Evolutionary conservation across 2,888 invertebrate genomes (phyloP).

Genomic region (Eudasyphora cyanicolor): DNA sequence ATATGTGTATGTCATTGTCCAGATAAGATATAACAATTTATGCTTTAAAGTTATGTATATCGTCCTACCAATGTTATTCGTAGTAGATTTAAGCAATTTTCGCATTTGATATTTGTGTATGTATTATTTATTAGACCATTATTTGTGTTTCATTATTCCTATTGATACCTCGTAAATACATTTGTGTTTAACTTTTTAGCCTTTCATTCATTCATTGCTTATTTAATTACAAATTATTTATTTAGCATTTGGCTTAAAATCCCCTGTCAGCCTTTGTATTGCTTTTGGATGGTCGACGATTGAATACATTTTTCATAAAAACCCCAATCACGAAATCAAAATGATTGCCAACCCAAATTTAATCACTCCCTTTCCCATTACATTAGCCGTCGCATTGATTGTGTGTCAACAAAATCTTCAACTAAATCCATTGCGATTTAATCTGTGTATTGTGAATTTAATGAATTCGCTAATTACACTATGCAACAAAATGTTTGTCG

Average conservation of each 20-base stretch:
- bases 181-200: too few relatives aligned
- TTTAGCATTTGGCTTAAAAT: background rate
- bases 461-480: background rate
- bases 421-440: background rate
- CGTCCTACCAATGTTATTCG: too few relatives aligned
- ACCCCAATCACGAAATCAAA: background rate
- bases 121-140: too few relatives aligned
- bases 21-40: too few relatives aligned
- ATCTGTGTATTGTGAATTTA: background rate
- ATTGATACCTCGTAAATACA: too few relatives aligned
- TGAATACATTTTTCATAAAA: background rate
- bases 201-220: too few relatives aligned
- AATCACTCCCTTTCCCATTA: background rate
- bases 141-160: too few relatives aligned
- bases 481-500: too few relatives aligned
- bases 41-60: too few relatives aligned
- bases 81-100: too few relatives aligned
- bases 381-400: background rate
- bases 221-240: background rate
- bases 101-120: too few relatives aligned
- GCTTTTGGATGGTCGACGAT: background rate
- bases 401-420: background rate
- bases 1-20: too few relatives aligned
- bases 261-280: background rate
- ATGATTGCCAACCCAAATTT: background rate